Percentiles rank a stretch among this genome's conserved stretches.
Evolutionary conservation across 2,113 vertebrate genomes (phyloP).

Genomic region (Coturnix japonica): DNA sequence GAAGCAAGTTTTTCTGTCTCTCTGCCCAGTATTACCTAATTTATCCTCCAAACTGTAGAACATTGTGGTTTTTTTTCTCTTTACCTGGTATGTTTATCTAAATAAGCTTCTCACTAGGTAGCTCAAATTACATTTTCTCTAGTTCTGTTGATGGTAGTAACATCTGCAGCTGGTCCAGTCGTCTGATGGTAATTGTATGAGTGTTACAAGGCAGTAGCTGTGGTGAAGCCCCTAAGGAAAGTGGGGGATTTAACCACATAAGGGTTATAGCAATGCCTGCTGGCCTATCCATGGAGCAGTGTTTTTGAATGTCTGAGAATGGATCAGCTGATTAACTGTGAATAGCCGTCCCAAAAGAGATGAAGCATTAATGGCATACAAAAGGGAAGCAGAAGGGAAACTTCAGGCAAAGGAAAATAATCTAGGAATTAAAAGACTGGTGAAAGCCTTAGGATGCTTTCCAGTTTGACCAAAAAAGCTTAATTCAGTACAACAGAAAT

Average conservation of each 20-base stretch:
- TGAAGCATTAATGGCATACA: conserved; percentile 55
- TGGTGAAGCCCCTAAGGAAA: conserved; percentile 43
- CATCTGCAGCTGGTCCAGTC: conserved; percentile 65
- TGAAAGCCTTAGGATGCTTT: conserved; percentile 46
- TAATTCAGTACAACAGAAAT: background rate
- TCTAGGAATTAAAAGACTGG: conserved; percentile 54
- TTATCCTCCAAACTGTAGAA: conserved; percentile 57
- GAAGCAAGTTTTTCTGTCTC: conserved; percentile 16
- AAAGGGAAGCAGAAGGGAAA: conserved; percentile 66
- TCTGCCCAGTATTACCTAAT: conserved; percentile 39
- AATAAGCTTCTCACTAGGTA: conserved; percentile 71
- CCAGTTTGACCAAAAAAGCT: conserved; percentile 31
- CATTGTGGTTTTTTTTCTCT: background rate
- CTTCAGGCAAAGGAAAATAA: conserved; percentile 62
- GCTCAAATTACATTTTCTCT: conserved; percentile 59
- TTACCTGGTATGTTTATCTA: conserved; percentile 73
- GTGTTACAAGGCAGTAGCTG: conserved; percentile 12
- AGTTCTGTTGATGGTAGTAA: conserved; percentile 58
- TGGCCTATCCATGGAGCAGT: background rate
- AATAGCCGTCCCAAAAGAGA: conserved; percentile 46
- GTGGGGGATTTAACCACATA: background rate
- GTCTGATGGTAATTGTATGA: conserved; percentile 57
- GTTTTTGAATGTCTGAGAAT: background rate
- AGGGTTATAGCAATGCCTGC: background rate
- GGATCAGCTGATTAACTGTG: conserved; percentile 35